Percentiles rank a stretch among this genome's conserved stretches.
phyloP scores from a whole-genome alignment of 1,140 invertebrate species.

The Drosophila seguyi region DNA sequence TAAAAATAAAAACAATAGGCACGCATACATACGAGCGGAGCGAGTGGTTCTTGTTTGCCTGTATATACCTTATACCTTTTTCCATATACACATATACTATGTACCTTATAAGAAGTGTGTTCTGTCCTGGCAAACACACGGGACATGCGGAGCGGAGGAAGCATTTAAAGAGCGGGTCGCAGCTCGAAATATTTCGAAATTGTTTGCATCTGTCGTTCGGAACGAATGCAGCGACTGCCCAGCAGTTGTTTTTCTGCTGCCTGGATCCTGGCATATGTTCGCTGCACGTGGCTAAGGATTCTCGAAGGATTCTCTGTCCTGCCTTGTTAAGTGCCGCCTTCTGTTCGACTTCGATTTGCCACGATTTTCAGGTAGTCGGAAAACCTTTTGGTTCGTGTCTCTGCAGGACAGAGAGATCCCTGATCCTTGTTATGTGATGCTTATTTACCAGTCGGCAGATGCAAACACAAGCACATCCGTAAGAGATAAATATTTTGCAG shows the following conservation, averaged over 20 bases:
- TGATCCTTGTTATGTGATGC: conserved; percentile 23
- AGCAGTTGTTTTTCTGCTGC: conserved; percentile 26
- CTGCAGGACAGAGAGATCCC: conserved; percentile 15
- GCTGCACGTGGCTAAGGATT: conserved; percentile 52
- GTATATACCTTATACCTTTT: conserved; percentile 4
- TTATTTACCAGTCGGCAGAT: conserved; percentile 20
- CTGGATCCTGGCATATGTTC: conserved; percentile 49
- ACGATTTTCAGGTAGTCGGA: conserved; percentile 52
- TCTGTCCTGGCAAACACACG: conserved; percentile 34
- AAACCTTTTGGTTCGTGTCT: conserved; percentile 51
- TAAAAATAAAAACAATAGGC: conserved; percentile 41
- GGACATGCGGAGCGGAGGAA: conserved; percentile 28
- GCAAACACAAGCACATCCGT: conserved; percentile 1
- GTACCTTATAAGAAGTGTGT: conserved; percentile 24
- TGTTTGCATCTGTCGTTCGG: conserved; percentile 54
- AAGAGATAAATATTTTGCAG: conserved; percentile 17
- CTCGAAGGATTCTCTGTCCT: conserved; percentile 18
- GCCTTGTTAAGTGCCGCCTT: conserved; percentile 39
- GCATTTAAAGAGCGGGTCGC: conserved; percentile 37
- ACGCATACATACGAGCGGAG: conserved; percentile 20
- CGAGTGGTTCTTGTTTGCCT: conserved; percentile 4
- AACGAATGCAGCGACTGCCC: conserved; percentile 32
- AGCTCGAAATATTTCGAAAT: conserved; percentile 27
- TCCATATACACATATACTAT: conserved; percentile 1
- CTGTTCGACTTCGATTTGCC: conserved; percentile 46